Conservation (phyloP, 92 coral and sea anemone species). For the Paragorgia papillata region DNA sequence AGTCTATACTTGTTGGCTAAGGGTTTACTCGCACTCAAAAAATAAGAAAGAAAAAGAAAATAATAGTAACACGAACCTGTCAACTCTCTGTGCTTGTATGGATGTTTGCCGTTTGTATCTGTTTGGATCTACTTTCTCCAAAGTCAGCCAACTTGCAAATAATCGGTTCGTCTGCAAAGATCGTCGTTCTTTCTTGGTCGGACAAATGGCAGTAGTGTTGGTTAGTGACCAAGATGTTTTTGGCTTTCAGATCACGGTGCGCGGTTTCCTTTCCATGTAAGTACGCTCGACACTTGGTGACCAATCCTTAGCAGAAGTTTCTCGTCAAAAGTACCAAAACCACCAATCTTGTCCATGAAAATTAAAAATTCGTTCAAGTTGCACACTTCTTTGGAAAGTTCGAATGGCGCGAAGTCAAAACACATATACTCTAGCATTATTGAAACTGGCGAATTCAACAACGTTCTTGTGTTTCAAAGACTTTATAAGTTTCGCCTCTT, state of each 20-base stretch:
- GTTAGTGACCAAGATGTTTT: conserved; percentile 29
- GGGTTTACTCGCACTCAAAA: no score
- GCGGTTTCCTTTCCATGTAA: conserved; percentile 1
- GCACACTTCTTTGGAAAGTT: not conserved
- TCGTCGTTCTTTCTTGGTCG: not conserved
- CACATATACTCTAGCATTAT: conserved; percentile 12
- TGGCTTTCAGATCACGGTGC: conserved; percentile 13
- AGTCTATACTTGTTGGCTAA: no score
- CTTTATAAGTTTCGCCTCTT: conserved; percentile 6
- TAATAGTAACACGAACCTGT: conserved; percentile 27
- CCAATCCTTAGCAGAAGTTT: not conserved
- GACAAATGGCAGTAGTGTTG: conserved; percentile 13
- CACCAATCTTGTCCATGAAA: conserved; percentile 8
- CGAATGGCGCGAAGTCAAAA: conserved; percentile 10
- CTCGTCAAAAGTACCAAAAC: not conserved
- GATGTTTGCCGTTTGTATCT: conserved; percentile 14
- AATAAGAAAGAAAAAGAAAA: no score
- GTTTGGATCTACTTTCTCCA: conserved; percentile 27
- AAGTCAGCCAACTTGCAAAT: conserved; percentile 23
- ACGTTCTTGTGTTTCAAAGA: no score
- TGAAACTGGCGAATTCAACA: not conserved
- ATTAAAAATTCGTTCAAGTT: not conserved
- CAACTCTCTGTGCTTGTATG: conserved; percentile 15
- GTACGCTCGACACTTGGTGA: not conserved
- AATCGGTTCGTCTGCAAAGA: conserved; percentile 17